A percentile compares a stretch with the other conserved stretches of the same genome.
Evolutionary conservation across 1,140 invertebrate genomes (phyloP).

Genomic region (Fopius arisanus): DNA sequence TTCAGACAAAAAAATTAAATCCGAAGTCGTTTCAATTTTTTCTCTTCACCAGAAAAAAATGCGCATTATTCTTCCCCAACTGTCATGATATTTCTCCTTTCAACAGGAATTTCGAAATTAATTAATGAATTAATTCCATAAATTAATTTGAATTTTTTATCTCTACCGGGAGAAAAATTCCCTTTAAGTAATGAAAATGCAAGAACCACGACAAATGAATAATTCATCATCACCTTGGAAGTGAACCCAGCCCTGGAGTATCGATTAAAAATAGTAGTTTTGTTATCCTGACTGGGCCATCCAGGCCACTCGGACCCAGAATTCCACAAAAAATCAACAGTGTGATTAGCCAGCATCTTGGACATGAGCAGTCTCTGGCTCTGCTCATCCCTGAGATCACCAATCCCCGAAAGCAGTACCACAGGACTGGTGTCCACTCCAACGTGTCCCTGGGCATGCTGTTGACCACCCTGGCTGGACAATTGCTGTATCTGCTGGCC

Average conservation of each 20-base stretch:
- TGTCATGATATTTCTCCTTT: no score
- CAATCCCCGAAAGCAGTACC: constrained; percentile 51
- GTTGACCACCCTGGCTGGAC: not conserved
- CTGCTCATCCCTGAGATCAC: constrained; percentile 50
- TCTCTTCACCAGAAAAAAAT: no score
- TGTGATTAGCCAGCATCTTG: constrained; percentile 66
- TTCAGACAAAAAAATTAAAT: no score
- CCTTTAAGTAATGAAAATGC: no score
- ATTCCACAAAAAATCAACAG: constrained; percentile 89
- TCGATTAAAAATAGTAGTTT: constrained; percentile 75
- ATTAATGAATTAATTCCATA: no score
- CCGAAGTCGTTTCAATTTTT: no score
- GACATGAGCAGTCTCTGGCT: constrained; percentile 57
- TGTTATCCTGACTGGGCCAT: constrained; percentile 70
- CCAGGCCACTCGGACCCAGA: constrained; percentile 82
- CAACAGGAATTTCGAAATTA: no score
- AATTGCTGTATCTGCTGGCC: not conserved
- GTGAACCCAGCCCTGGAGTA: constrained; percentile 86
- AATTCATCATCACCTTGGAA: constrained; percentile 75
- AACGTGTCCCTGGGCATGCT: constrained; percentile 40
- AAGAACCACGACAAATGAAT: no score
- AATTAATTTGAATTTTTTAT: no score
- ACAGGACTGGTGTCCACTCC: constrained; percentile 53
- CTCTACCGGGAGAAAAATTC: no score
- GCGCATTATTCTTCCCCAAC: no score